Conservation (phyloP, 1,140 invertebrate species). For the Antheraea pernyi region DNA sequence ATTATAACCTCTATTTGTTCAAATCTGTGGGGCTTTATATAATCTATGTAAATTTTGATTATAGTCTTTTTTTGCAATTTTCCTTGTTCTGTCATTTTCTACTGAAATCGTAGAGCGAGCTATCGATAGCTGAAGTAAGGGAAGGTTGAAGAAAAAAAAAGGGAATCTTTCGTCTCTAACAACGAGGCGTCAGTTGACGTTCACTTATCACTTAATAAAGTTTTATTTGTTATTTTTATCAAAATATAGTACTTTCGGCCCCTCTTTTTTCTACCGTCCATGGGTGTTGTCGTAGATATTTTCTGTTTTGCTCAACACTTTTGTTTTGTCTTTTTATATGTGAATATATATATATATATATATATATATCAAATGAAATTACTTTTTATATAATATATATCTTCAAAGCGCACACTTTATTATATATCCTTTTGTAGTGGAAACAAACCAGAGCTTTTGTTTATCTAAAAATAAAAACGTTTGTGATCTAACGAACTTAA, state of each 20-base stretch:
- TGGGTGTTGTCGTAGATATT: constrained; percentile 48
- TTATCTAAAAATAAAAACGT: constrained; percentile 15
- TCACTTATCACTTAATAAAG: neutral
- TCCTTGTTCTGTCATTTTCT: neutral
- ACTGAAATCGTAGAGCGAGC: neutral
- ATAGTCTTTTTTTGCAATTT: neutral
- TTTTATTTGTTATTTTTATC: too few relatives aligned
- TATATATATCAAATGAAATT: too few relatives aligned
- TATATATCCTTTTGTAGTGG: neutral
- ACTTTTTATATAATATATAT: constrained; percentile 14
- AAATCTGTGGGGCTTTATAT: neutral
- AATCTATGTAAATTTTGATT: neutral
- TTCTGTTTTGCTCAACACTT: constrained; percentile 28
- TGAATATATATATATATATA: neutral
- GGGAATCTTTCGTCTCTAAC: constrained; percentile 1
- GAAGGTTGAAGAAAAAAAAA: neutral
- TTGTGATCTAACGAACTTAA: constrained; percentile 39
- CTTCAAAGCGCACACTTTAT: constrained; percentile 39
- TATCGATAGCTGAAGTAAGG: constrained; percentile 17
- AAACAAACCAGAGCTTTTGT: constrained; percentile 41
- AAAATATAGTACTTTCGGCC: constrained; percentile 17
- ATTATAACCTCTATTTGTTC: constrained; percentile 1
- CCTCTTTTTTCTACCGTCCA: constrained; percentile 69
- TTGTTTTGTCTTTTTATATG: constrained; percentile 15
- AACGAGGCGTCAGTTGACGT: constrained; percentile 3